Evolutionary conservation across 2,113 vertebrate genomes (phyloP).

Genomic region (Tylochromis polylepis): DNA sequence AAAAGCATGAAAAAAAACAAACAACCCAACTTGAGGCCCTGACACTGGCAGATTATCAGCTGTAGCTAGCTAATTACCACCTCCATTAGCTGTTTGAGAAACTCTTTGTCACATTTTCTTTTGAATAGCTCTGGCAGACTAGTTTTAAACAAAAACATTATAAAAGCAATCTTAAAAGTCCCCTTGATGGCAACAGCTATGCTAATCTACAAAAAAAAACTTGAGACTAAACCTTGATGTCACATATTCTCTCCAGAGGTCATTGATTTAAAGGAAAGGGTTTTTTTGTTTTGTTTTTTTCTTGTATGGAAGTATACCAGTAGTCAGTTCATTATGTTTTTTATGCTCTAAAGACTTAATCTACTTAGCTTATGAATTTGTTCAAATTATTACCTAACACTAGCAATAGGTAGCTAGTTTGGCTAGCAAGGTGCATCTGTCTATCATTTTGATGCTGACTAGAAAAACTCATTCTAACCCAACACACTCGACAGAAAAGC

Average conservation of each 20-base stretch:
- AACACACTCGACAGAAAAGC: not conserved
- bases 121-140: not conserved
- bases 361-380: not conserved
- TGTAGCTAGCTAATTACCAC: not conserved
- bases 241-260: not conserved
- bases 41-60: not conserved
- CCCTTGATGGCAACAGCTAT: too few relatives aligned
- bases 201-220: not conserved
- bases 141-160: not conserved
- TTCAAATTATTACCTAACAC: not conserved
- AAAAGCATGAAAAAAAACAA: not conserved
- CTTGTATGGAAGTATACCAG: too few relatives aligned
- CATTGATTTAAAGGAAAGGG: too few relatives aligned
- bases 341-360: not conserved
- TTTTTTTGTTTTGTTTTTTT: too few relatives aligned
- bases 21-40: not conserved
- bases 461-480: not conserved
- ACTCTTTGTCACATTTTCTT: not conserved
- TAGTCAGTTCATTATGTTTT: not conserved
- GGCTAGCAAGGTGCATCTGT: not conserved
- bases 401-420: not conserved
- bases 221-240: not conserved
- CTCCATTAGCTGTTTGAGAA: not conserved
- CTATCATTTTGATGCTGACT: not conserved
- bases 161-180: not conserved